Conservation (phyloP, 1,140 invertebrate species). For the Hylyphantes graminicola region DNA sequence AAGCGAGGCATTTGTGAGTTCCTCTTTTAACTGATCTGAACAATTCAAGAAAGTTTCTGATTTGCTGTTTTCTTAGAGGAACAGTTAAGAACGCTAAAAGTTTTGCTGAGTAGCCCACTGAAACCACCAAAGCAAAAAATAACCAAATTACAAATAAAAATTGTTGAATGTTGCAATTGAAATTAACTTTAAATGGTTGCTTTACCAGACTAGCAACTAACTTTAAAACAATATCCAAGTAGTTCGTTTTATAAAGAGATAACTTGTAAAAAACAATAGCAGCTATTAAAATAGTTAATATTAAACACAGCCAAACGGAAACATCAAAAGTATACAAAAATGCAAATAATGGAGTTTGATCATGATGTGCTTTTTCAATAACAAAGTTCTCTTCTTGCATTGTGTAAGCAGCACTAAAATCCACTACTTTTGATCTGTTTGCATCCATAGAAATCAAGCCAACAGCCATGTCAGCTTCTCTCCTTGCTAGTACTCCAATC, state of each 20-base stretch:
- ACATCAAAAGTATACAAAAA: conserved; percentile 3
- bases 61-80: not conserved
- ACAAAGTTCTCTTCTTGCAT: conserved; percentile 16
- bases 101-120: conserved; percentile 1
- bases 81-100: conserved; percentile 11
- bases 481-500: conserved; percentile 18
- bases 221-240: not conserved
- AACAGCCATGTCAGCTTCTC: conserved; percentile 28
- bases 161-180: not conserved
- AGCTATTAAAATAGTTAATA: not conserved
- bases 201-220: not conserved
- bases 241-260: not conserved
- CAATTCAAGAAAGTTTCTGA: not conserved
- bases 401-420: conserved; percentile 15
- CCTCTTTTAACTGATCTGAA: conserved; percentile 8
- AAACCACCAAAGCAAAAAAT: not conserved
- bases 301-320: not conserved
- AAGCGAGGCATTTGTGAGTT: conserved; percentile 2
- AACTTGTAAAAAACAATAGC: not conserved
- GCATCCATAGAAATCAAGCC: not conserved
- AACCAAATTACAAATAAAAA: not conserved
- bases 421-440: conserved; percentile 8
- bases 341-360: not conserved
- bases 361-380: not conserved
- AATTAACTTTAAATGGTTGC: not conserved